Evolutionary conservation across 2,113 vertebrate genomes (phyloP), one percentile per base, ranked within the genome.

Genomic region (Danionella cerebrum): DNA sequence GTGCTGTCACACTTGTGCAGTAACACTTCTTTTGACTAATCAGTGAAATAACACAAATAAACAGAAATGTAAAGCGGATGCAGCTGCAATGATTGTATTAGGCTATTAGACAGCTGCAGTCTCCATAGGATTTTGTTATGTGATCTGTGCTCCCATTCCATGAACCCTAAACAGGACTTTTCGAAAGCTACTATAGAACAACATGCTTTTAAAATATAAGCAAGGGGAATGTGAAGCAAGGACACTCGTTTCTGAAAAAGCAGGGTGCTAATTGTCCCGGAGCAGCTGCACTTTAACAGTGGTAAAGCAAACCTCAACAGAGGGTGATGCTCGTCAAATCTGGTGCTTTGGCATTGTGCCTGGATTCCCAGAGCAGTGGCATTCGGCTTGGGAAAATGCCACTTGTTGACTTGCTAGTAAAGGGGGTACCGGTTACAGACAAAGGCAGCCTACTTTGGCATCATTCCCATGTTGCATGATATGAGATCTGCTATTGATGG

Each of bases 371-470:
- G 82, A 75, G 29, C 62, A 82, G 60, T 47, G 72, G 60, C 70
- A 44, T 66, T 60, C 51, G 60, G 51, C 39, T 70, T 65, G 14
- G 25, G 11, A 41, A 76, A 44, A 72, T 79, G 77, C 82, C 84
- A 89, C 88, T 87, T 88, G 87, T 89, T 88, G 86, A 83, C 80
- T 81, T 63, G 73, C 55, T 71, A 76, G 27, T 67, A 70, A 53
- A 21, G 52, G 65, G 66, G 69, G 13, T 33, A 39, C n/a, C 36
- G 33, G 39, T 29, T 14, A 2, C 44, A 70, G 62, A 72, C 72
- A 72, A 72, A 75, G 63, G 69, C 60, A 10, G 48, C 24, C 36
- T 63, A 29, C 11, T 35, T 25, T 67, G 58, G 69, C 29, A 22
- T 25, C 1, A 66, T 74, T 42, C 29, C 50, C 9, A 29, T 70